These are phyloP conservation scores for Dryobotodes eremita DNA, from an alignment of 2,888 invertebrate genomes.

Conservation along the genomic window DNA sequence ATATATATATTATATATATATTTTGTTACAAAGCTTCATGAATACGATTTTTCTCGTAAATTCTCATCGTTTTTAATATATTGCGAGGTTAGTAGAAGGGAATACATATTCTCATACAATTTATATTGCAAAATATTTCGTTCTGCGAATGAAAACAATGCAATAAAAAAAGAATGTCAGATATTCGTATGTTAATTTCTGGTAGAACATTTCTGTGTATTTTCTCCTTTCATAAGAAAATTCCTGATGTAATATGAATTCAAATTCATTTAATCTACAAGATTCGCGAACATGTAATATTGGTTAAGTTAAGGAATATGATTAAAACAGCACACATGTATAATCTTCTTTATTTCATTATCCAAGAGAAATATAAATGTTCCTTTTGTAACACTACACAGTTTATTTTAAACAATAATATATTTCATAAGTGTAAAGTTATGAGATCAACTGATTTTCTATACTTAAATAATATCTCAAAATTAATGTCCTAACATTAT, in stretches of 20 bases:
- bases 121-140: conserved; percentile 14
- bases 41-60: not conserved
- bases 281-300: not conserved
- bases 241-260: conserved; percentile 7
- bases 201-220: not conserved
- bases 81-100: not conserved
- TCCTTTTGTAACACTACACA: conserved; percentile 67
- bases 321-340: conserved; percentile 61
- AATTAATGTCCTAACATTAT: conserved; percentile 37
- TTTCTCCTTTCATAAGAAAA: not conserved
- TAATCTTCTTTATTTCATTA: conserved; percentile 81
- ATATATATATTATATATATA: too few species aligned
- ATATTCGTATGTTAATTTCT: conserved; percentile 11
- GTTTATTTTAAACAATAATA: conserved; percentile 52
- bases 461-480: conserved; percentile 24
- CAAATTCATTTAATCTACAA: conserved; percentile 2
- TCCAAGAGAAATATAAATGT: conserved; percentile 79
- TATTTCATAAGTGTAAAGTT: conserved; percentile 23
- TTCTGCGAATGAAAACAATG: conserved; percentile 7
- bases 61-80: not conserved
- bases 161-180: conserved; percentile 13
- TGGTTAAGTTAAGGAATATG: not conserved
- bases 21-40: not conserved
- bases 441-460: conserved; percentile 33
- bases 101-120: not conserved